Percentiles rank a stretch among this genome's conserved stretches.
These are phyloP conservation scores for Sebastes umbrosus DNA, from an alignment of 2,797 vertebrate genomes.

Conservation along the genomic window DNA sequence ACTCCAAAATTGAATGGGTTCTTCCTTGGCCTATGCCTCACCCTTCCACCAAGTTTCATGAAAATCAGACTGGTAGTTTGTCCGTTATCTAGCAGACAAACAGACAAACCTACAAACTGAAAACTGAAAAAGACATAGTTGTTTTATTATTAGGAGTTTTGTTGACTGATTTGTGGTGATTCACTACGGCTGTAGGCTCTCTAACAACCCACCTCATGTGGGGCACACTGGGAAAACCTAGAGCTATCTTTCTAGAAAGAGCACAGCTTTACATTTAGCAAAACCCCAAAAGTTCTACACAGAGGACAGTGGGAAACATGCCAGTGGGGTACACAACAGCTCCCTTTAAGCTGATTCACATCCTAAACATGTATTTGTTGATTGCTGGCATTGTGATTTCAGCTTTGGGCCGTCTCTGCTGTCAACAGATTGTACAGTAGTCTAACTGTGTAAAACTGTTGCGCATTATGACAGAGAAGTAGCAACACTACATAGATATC, in stretches of 20 bases:
- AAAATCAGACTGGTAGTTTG: not conserved
- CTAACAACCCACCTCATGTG: not conserved
- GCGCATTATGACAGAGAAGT: not conserved
- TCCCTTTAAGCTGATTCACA: slow-evolving; percentile 2
- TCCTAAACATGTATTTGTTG: slow-evolving; percentile 13
- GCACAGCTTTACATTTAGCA: slow-evolving; percentile 14
- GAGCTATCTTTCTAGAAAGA: slow-evolving; percentile 21
- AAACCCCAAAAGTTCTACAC: not conserved
- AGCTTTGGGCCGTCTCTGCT: not conserved
- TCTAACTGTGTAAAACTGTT: not conserved
- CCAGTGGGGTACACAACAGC: not conserved
- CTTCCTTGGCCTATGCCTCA: not conserved
- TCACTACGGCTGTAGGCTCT: slow-evolving; percentile 30
- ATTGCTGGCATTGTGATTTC: not conserved
- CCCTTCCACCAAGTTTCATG: no score
- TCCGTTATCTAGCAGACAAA: not conserved
- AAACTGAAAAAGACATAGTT: slow-evolving; percentile 3
- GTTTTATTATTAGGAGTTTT: not conserved
- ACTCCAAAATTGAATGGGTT: not conserved
- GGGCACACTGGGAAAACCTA: slow-evolving; percentile 5
- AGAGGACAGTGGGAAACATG: not conserved
- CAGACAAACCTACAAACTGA: not conserved
- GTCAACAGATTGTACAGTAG: not conserved
- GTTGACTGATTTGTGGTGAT: not conserved
- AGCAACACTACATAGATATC: not conserved